A percentile compares a stretch with the other conserved stretches of the same genome.
These are phyloP conservation scores for Sebastes nivosus DNA, from an alignment of 2,797 vertebrate species.

Conservation along the genomic window DNA sequence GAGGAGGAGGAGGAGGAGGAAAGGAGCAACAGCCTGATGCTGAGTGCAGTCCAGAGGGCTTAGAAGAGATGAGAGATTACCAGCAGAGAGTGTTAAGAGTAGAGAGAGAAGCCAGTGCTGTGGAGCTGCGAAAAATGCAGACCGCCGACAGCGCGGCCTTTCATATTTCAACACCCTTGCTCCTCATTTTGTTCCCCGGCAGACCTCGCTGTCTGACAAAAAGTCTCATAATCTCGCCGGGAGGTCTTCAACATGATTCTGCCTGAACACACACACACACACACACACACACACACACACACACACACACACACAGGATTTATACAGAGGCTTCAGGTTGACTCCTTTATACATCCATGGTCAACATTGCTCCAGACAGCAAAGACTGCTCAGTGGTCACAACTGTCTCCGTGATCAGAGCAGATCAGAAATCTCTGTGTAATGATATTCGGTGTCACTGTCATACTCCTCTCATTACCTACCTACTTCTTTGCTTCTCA, in stretches of 20 bases:
- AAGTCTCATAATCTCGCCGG: slow-evolving; percentile 9
- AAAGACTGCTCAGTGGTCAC: background rate
- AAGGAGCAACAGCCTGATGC: slow-evolving; percentile 1
- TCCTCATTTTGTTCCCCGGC: background rate
- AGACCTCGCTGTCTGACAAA: background rate
- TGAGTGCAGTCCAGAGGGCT: background rate
- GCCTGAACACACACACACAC: background rate
- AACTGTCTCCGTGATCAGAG: background rate
- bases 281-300: slow-evolving; percentile 16
- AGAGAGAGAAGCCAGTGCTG: slow-evolving; percentile 10
- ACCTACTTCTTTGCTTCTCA: background rate
- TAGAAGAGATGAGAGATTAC: background rate
- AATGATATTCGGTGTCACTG: background rate
- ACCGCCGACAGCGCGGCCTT: slow-evolving; percentile 48
- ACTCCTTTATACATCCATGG: background rate
- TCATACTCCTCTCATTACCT: background rate
- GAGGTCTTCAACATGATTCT: background rate
- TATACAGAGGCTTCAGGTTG: background rate
- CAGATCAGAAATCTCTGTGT: background rate
- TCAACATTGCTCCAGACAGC: background rate
- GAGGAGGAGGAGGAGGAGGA: background rate
- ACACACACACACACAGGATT: slow-evolving; percentile 2
- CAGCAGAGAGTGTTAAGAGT: background rate
- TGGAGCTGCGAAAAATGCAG: slow-evolving; percentile 19
- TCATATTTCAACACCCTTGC: slow-evolving; percentile 30